Evolutionary conservation across 2,797 vertebrate genomes (phyloP).

Genomic region (Trachops cirrhosus): DNA sequence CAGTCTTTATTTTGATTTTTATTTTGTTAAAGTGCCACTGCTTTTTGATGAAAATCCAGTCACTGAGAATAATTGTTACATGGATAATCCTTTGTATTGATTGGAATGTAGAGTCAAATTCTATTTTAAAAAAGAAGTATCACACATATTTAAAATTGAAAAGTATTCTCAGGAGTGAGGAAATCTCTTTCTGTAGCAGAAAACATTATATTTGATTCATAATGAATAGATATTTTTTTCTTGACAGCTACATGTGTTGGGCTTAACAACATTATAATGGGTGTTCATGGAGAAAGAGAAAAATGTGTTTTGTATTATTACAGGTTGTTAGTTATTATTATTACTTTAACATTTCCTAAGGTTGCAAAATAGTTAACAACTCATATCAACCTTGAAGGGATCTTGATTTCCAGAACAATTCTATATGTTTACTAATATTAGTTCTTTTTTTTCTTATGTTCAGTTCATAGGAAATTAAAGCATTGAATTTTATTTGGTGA

Average conservation of each 20-base stretch:
- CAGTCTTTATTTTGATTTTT: not conserved
- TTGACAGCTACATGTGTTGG: not conserved
- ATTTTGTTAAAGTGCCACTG: not conserved
- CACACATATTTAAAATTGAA: not conserved
- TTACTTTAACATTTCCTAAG: not conserved
- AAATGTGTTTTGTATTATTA: not conserved
- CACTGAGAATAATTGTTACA: not conserved
- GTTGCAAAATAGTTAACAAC: not conserved
- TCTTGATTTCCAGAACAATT: not conserved
- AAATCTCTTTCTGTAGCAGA: not conserved
- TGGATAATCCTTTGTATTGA: not conserved
- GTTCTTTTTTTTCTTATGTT: not conserved
- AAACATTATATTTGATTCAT: not conserved
- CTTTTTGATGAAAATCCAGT: not conserved
- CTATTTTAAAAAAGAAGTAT: not conserved
- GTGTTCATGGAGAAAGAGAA: not conserved
- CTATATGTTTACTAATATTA: not conserved
- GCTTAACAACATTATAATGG: not conserved
- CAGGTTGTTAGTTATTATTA: not conserved
- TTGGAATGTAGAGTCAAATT: not conserved
- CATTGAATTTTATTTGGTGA: constrained; percentile 6
- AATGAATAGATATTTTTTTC: not conserved
- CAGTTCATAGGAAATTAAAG: not conserved
- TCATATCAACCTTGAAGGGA: not conserved
- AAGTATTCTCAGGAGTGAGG: not conserved